phyloP scores from a whole-genome alignment of 2,113 vertebrate species.

The Strix uralensis region DNA sequence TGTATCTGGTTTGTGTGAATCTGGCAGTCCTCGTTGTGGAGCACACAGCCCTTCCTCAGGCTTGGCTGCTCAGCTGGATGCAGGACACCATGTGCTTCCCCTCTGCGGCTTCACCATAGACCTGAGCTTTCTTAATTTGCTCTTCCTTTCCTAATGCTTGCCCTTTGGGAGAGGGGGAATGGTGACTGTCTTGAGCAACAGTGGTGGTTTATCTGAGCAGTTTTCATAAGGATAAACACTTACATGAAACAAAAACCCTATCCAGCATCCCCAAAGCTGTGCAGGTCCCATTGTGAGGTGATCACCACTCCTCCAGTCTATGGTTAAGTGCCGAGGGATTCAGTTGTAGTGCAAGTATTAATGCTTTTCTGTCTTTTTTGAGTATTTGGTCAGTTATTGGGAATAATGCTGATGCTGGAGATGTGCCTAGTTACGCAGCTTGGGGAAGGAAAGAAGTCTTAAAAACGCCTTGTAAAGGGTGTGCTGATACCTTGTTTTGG shows the following conservation, averaged over 20 bases:
- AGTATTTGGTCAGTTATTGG: neutral
- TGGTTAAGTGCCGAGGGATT: neutral
- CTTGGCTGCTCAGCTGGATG: neutral
- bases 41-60: neutral
- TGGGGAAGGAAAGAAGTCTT: neutral
- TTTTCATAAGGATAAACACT: neutral
- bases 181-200: neutral
- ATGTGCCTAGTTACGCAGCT: neutral
- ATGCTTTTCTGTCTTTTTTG: neutral
- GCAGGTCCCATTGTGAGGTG: neutral
- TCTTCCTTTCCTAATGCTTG: neutral
- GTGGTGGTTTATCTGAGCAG: neutral
- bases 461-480: neutral
- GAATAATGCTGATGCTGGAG: neutral
- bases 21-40: neutral
- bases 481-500: neutral
- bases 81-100: neutral
- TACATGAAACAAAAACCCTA: neutral
- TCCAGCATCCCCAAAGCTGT: neutral
- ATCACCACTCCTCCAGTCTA: neutral
- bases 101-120: neutral
- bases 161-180: neutral
- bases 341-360: neutral
- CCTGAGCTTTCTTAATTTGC: neutral
- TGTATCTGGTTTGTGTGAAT: neutral